phyloP scores from a whole-genome alignment of 2,888 invertebrate species.

The Trachelus iudaicus region DNA sequence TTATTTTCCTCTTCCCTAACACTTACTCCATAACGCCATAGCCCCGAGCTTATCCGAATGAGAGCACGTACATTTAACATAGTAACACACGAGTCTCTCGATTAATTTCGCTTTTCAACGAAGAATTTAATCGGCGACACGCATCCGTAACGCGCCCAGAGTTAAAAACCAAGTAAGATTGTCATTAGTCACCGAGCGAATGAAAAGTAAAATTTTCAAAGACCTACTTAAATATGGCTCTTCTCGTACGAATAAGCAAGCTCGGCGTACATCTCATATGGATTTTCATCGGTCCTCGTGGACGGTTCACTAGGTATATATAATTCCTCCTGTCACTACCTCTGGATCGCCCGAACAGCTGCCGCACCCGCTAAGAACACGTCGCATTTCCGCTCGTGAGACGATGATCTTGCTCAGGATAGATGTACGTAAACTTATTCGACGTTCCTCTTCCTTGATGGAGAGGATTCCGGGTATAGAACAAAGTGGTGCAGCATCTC shows the following conservation, averaged over 20 bases:
- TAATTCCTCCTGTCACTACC: conserved; percentile 24
- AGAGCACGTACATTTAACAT: background rate
- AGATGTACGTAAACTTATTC: background rate
- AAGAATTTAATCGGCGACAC: background rate
- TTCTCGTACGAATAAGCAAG: background rate
- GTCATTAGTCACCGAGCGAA: background rate
- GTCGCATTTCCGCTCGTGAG: conserved; percentile 35
- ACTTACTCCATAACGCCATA: background rate
- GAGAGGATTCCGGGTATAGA: background rate
- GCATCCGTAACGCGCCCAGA: background rate
- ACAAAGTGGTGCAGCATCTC: conserved; percentile 25
- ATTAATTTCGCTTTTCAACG: background rate
- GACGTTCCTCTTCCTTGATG: background rate
- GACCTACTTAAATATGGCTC: background rate
- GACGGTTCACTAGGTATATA: background rate
- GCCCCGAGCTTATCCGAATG: background rate
- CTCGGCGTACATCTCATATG: background rate
- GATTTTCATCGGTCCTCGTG: no score
- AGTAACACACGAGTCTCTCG: background rate
- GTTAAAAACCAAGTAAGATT: background rate
- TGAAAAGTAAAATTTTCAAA: background rate
- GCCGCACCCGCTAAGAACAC: conserved; percentile 45
- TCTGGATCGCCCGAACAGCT: conserved; percentile 48
- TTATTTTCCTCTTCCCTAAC: background rate
- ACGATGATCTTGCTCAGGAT: background rate